A percentile compares a stretch with the other conserved stretches of the same genome.
These are phyloP conservation scores for Thereva nobilitata DNA, from an alignment of 2,888 invertebrate genomes.

Conservation along the genomic window DNA sequence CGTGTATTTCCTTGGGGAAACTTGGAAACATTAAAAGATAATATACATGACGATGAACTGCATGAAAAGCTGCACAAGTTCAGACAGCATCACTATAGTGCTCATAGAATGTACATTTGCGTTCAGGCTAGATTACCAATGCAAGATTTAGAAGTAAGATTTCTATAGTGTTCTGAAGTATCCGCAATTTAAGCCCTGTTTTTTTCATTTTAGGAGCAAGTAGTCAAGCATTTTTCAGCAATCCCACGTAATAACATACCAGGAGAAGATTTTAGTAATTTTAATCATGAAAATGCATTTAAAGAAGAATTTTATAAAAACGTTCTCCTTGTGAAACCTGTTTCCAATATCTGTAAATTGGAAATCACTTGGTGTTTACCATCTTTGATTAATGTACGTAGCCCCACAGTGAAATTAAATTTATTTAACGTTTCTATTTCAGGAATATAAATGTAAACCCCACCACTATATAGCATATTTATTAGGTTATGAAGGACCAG, in stretches of 20 bases:
- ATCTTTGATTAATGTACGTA: constrained; percentile 46
- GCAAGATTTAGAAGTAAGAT: constrained; percentile 51
- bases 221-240: constrained; percentile 66
- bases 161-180: constrained; percentile 1
- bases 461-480: constrained; percentile 75
- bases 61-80: constrained; percentile 75
- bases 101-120: constrained; percentile 85
- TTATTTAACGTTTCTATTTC: constrained; percentile 10
- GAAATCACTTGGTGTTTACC: constrained; percentile 57
- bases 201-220: constrained; percentile 43
- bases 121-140: constrained; percentile 67
- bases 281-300: constrained; percentile 51
- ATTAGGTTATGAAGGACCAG: constrained; percentile 85
- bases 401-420: neutral
- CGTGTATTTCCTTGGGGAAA: constrained; percentile 86
- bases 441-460: constrained; percentile 56
- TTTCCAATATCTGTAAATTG: constrained; percentile 73
- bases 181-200: neutral
- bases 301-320: constrained; percentile 51
- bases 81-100: constrained; percentile 77
- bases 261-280: constrained; percentile 65
- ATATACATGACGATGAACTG: constrained; percentile 68
- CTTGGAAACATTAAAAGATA: constrained; percentile 70
- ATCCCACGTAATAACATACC: constrained; percentile 70
- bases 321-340: constrained; percentile 73